Percentiles rank a stretch among this genome's conserved stretches.
Evolutionary conservation across 1,140 invertebrate species (phyloP).

Genomic region (Fopius arisanus): DNA sequence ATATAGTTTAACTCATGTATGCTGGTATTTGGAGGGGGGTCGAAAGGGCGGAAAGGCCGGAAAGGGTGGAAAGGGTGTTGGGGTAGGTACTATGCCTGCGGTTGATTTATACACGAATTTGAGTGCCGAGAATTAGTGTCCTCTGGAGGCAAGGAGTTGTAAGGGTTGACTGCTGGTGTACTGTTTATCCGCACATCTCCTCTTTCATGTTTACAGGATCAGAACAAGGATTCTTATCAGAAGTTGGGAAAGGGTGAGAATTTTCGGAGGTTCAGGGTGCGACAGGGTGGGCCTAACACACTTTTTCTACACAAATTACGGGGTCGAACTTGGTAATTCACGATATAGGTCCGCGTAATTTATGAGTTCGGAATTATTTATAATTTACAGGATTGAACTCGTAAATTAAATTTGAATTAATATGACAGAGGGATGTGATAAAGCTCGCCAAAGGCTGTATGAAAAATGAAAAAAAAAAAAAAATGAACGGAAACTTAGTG

Average conservation of each 20-base stretch:
- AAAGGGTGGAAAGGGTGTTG: neutral
- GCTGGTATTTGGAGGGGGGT: neutral
- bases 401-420: too few relatives aligned
- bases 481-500: neutral
- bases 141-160: neutral
- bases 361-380: too few relatives aligned
- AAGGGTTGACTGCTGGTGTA: neutral
- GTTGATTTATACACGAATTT: conserved; percentile 31
- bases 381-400: too few relatives aligned
- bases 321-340: too few relatives aligned
- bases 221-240: neutral
- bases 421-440: neutral
- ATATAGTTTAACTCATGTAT: neutral
- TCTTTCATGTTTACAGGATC: neutral
- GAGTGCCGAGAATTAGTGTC: conserved; percentile 24
- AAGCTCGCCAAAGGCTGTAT: neutral
- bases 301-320: too few relatives aligned
- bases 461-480: neutral
- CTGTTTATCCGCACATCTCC: neutral
- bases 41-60: neutral
- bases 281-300: too few relatives aligned
- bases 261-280: too few relatives aligned
- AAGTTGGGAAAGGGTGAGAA: neutral
- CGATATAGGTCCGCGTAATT: too few relatives aligned
- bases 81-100: conserved; percentile 12